Evolutionary conservation across 1,140 invertebrate genomes (phyloP), one percentile per base, ranked within the genome.

Genomic region (Monomorium pharaonis): DNA sequence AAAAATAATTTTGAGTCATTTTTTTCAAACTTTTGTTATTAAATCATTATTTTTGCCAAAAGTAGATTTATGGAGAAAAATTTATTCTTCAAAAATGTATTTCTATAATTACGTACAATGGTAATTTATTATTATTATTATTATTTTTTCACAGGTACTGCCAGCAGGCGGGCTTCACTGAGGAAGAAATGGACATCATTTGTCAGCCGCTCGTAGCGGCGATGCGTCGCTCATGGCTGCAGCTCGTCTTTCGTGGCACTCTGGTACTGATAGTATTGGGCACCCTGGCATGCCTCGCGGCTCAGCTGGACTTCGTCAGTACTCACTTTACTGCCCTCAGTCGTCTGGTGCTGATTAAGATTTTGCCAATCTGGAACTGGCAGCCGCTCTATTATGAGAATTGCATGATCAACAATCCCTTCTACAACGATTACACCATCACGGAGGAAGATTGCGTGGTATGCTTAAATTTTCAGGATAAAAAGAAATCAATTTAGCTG

Each of bases 331-430:
- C 96, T 0, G 97, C 97, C 0, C 91, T 97, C 18, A 96, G 95
- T 10, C 95, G 97, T 80, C 95, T 97, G n/a, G 87, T 96, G 3
- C 91, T 97, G 83, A 96, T 97, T 18, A 97, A 97, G 94, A 90
- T 97, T 10, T 92, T 98, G 12, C 97, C 97, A 1, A 95, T 97
- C 47, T 98, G 97, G 97, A 97, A 98, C 90, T 98, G 97, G 97
- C 97, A 97, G n/a, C 95, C 96, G 9, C 92, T 98, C 18, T 98
- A 98, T 89, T 96, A 97, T 90, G 96, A 97, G 78, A 96, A 96
- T 67, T 98, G 98, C 91, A 94, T 98, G 86, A 96, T 98, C 58
- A 95, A 96, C 49, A 97, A 96, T 94, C 96, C 96, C 3, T 96
- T 96, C 86, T 97, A 96, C 89, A 95, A 94, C 44, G 95, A 95